Conservation (phyloP, 2,888 invertebrate species). For the Cosmorhoe ocellata region DNA sequence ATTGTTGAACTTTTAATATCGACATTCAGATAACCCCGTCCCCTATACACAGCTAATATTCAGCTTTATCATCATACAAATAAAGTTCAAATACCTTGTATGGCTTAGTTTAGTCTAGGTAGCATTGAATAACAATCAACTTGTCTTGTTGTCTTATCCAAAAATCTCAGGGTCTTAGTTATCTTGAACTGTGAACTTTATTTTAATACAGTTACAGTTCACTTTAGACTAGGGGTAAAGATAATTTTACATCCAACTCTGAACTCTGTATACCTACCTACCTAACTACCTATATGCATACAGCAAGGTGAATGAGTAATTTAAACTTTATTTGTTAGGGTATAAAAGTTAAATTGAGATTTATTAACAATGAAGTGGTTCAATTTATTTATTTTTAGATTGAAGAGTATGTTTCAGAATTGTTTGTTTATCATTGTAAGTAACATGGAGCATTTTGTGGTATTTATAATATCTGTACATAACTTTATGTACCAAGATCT, state of each 20-base stretch:
- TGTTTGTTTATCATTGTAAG: neutral
- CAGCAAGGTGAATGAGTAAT: conserved; percentile 1
- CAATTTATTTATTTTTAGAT: conserved; percentile 9
- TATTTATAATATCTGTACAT: neutral
- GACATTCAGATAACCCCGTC: no score
- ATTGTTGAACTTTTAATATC: no score
- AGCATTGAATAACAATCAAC: no score
- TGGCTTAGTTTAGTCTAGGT: no score
- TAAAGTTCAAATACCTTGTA: no score
- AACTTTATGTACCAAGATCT: no score
- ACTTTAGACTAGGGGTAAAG: neutral
- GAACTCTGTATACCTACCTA: conserved; percentile 1
- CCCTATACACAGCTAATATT: no score
- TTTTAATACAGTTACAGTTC: neutral
- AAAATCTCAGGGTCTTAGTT: neutral
- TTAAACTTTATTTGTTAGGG: conserved; percentile 8
- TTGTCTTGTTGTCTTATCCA: neutral
- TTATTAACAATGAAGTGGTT: conserved; percentile 15
- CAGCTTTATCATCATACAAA: no score
- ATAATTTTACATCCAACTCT: conserved; percentile 9
- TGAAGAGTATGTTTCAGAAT: neutral
- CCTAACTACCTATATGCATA: no score
- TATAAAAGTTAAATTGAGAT: conserved; percentile 10
- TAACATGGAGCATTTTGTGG: no score
- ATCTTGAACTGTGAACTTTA: conserved; percentile 14